Conservation (phyloP, 1,140 invertebrate species). For the Drosophila quadrilineata region DNA sequence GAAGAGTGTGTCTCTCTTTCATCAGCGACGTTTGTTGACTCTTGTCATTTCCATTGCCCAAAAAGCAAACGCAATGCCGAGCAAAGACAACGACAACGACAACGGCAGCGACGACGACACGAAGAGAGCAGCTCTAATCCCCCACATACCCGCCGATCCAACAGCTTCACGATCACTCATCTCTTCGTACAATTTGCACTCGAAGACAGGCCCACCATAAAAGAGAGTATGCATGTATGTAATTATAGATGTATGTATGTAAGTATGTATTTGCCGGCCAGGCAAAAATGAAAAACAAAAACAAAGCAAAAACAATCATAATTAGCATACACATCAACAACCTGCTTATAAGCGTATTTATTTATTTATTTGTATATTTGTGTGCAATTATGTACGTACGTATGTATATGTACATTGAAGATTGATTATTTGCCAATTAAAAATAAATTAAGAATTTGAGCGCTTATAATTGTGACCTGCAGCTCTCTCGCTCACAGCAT, state of each 20-base stretch:
- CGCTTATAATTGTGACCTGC: not conserved
- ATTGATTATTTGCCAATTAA: slow-evolving; percentile 29
- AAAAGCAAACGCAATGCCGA: not conserved
- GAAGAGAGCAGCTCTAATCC: slow-evolving; percentile 6
- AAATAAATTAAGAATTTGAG: slow-evolving; percentile 45
- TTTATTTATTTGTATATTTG: not conserved
- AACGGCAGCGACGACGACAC: slow-evolving; percentile 2
- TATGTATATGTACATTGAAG: not conserved
- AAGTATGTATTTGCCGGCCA: slow-evolving; percentile 18
- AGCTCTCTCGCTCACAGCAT: no score
- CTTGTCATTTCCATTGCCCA: slow-evolving; percentile 22
- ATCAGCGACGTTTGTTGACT: slow-evolving; percentile 57
- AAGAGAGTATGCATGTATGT: not conserved
- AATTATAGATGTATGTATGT: slow-evolving; percentile 3
- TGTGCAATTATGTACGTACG: not conserved
- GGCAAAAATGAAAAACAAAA: slow-evolving; percentile 9
- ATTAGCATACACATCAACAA: slow-evolving; percentile 22
- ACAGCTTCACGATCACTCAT: not conserved
- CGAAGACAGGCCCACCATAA: slow-evolving; percentile 20
- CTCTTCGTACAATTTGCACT: no score
- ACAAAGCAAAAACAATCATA: slow-evolving; percentile 19
- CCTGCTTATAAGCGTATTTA: no score
- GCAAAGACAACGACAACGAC: not conserved
- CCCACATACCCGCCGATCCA: not conserved
- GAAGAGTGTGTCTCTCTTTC: slow-evolving; percentile 7